Conservation (phyloP, 2,888 invertebrate species). For the Mechanitis messenoides region DNA sequence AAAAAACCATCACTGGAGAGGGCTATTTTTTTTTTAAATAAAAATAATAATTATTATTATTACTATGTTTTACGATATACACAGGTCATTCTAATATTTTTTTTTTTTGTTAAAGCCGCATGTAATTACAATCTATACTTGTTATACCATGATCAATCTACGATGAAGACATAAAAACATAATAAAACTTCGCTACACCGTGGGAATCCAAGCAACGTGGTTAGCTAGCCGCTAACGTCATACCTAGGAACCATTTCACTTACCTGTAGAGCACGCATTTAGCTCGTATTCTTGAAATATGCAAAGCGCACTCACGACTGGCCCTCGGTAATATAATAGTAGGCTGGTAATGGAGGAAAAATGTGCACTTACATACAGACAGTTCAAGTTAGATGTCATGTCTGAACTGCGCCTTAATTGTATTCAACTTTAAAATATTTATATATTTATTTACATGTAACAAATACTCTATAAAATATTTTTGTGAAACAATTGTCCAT, state of each 20-base stretch:
- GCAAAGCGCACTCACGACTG: conserved; percentile 71
- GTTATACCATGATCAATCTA: not conserved
- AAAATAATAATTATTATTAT: not conserved
- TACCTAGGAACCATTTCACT: conserved; percentile 68
- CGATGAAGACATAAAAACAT: conserved; percentile 7
- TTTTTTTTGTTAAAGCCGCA: not conserved
- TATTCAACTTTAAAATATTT: too few relatives aligned
- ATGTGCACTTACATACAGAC: not conserved
- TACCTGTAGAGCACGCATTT: conserved; percentile 63
- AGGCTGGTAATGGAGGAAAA: conserved; percentile 7
- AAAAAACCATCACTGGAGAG: too few relatives aligned
- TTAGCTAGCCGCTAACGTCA: conserved; percentile 49
- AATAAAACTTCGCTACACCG: conserved; percentile 34
- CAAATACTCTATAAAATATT: too few relatives aligned
- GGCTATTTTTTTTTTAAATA: not conserved
- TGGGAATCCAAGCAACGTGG: conserved; percentile 48
- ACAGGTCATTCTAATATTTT: too few relatives aligned
- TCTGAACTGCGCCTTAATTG: not conserved
- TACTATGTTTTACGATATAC: too few relatives aligned
- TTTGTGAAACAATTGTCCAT: too few relatives aligned
- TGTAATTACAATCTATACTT: too few relatives aligned
- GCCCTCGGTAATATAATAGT: conserved; percentile 17
- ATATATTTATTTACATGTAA: too few relatives aligned
- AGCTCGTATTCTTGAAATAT: conserved; percentile 67
- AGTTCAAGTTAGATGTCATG: conserved; percentile 2